phyloP scores from a whole-genome alignment of 2,113 vertebrate species.

The Tringa solitaria region DNA sequence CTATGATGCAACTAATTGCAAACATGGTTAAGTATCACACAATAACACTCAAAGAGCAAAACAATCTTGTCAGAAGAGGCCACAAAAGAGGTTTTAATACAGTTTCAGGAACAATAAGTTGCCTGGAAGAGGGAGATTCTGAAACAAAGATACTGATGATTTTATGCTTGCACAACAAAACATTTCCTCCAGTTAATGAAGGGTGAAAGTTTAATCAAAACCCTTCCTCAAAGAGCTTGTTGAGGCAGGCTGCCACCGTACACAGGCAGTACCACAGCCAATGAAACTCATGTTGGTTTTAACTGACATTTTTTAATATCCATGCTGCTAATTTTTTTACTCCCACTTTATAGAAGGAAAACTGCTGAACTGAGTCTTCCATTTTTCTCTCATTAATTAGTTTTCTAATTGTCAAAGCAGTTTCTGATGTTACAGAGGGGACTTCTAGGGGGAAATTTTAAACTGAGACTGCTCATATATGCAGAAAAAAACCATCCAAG shows the following conservation, averaged over 20 bases:
- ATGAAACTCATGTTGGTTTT: fast-evolving
- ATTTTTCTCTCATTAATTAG: background rate
- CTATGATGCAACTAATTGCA: fast-evolving
- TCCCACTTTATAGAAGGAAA: background rate
- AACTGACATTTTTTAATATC: background rate
- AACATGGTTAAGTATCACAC: background rate
- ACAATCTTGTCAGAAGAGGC: background rate
- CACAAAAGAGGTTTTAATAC: background rate
- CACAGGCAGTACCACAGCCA: background rate
- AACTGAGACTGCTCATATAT: background rate
- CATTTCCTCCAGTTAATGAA: background rate
- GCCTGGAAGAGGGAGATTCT: background rate
- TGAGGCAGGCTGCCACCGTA: background rate
- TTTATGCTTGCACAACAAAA: background rate
- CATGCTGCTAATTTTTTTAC: background rate
- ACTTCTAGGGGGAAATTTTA: background rate
- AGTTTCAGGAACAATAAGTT: background rate
- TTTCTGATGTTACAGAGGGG: background rate
- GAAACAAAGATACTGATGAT: background rate
- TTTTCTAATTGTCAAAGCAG: background rate
- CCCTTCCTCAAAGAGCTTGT: background rate
- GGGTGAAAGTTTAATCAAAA: background rate
- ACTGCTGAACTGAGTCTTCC: background rate
- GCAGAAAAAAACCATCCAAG: background rate
- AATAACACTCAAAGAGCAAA: too few species aligned